Base-by-base conservation (phyloP, 2,113 vertebrate genomes). In the Crotalus tigris region DNA sequence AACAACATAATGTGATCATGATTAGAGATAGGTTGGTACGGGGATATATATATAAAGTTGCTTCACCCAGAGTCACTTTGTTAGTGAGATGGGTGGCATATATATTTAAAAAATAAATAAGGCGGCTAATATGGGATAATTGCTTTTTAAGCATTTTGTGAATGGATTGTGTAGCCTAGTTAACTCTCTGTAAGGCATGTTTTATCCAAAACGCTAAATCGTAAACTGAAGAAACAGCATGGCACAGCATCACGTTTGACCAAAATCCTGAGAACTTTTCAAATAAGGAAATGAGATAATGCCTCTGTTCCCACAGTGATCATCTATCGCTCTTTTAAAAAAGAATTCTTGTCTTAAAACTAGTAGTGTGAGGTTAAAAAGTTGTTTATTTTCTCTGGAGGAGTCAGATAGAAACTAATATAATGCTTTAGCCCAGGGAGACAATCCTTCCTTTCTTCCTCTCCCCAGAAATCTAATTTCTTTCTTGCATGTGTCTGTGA, bases 311-410 rank as follows among this genome's bases (percentile, higher is more conserved):
- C 12, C 87, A 69, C 87, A 54, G 3, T 69, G 57, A 7, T 1
- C 0, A 13, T 1, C 39, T 49, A 44, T 23, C 24, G 91, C 91
- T 49, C 4, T 90, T 54, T 92, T 86, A 1, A 39, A 12, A 15
- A 8, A 0, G 1, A 55, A 44, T 69, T 4, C n/a, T 64, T 7
- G 33, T 21, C 3, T 44, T 0, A 33, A 1, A 15, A 64, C 86
- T 54, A 19, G 0, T 9, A 26, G 55, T n/a, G 51, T 87, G 49
- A 17, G 0, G 0, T 0, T 17, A 7, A 44, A 33, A 90, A 44
- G 1, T 7, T 19, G 6, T 4, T 81, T 29, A 17, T 5, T 58
- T 90, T 59, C 2, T 58, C 19, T 10, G 12, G n/a, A 46, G 39
- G 9, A 15, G 33, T 46, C 61, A 29, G 91, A 23, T 23, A n/a